These are phyloP conservation scores for Polyommatus icarus DNA, from an alignment of 2,888 invertebrate species.

Conservation along the genomic window DNA sequence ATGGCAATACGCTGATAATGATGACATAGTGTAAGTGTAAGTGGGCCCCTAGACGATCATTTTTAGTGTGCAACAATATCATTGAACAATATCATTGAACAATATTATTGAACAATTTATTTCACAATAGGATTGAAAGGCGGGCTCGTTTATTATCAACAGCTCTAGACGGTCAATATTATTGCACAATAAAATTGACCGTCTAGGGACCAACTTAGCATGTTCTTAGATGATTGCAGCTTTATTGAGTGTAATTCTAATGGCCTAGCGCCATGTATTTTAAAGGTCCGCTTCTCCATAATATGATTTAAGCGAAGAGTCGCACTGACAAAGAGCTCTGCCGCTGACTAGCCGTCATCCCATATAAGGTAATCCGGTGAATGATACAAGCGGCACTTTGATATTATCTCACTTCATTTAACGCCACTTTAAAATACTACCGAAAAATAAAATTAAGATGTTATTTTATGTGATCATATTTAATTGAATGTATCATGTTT, in stretches of 20 bases:
- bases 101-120: too few relatives aligned
- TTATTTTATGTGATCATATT: not conserved
- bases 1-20: too few relatives aligned
- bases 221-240: too few relatives aligned
- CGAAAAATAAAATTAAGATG: slow-evolving; percentile 37
- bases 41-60: too few relatives aligned
- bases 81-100: too few relatives aligned
- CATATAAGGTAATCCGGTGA: slow-evolving; percentile 71
- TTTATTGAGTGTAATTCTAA: slow-evolving; percentile 52
- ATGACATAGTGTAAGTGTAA: too few relatives aligned
- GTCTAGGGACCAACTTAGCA: too few relatives aligned
- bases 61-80: too few relatives aligned
- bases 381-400: slow-evolving; percentile 60
- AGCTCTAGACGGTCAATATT: too few relatives aligned
- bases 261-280: slow-evolving; percentile 59
- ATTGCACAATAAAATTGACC: too few relatives aligned
- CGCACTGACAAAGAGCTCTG: not conserved
- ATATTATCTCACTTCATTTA: slow-evolving; percentile 64
- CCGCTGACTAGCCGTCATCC: slow-evolving; percentile 59
- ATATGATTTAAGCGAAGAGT: not conserved
- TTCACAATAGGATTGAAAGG: too few relatives aligned
- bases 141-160: too few relatives aligned
- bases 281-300: slow-evolving; percentile 64
- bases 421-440: slow-evolving; percentile 55
- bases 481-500: not conserved